phyloP scores from a whole-genome alignment of 1,140 invertebrate species.

The Orius laevigatus region DNA sequence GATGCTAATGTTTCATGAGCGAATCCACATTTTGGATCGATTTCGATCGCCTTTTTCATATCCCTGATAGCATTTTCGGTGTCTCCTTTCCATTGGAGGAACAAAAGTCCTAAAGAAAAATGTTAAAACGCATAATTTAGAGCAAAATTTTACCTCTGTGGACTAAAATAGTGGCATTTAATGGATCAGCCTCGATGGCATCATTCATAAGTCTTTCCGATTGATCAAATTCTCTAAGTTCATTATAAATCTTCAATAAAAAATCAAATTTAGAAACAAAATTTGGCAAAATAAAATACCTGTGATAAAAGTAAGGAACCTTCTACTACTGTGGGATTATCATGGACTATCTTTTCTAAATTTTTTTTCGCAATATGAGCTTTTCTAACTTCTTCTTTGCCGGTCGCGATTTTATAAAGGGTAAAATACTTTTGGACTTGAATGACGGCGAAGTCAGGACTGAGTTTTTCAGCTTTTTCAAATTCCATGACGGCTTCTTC shows the following conservation, averaged over 20 bases:
- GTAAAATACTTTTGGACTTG: slow-evolving; percentile 77
- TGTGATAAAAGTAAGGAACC: slow-evolving; percentile 68
- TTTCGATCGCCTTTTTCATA: slow-evolving; percentile 65
- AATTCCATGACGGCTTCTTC: slow-evolving; percentile 68
- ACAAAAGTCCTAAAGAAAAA: slow-evolving; percentile 37
- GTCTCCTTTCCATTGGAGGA: slow-evolving; percentile 66
- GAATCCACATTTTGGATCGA: slow-evolving; percentile 85
- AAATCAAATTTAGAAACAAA: slow-evolving; percentile 14
- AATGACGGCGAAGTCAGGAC: slow-evolving; percentile 66
- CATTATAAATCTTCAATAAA: slow-evolving; percentile 43
- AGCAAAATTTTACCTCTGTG: slow-evolving; percentile 45
- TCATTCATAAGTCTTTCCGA: slow-evolving; percentile 68
- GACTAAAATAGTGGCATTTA: slow-evolving; percentile 72
- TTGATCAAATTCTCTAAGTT: slow-evolving; percentile 62
- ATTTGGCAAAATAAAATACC: slow-evolving; percentile 30
- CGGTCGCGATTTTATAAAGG: slow-evolving; percentile 51
- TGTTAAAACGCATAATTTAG: background rate
- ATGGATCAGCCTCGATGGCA: slow-evolving; percentile 64
- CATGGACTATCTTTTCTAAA: slow-evolving; percentile 57
- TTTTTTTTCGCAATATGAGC: slow-evolving; percentile 37
- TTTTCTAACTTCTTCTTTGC: slow-evolving; percentile 29
- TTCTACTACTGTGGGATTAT: slow-evolving; percentile 71
- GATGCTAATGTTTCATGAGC: slow-evolving; percentile 89
- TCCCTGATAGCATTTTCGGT: slow-evolving; percentile 60
- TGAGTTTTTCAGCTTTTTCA: slow-evolving; percentile 56